A percentile compares a stretch with the other conserved stretches of the same genome.
Evolutionary conservation across 2,797 vertebrate genomes (phyloP).

Genomic region (Vultur gryphus): DNA sequence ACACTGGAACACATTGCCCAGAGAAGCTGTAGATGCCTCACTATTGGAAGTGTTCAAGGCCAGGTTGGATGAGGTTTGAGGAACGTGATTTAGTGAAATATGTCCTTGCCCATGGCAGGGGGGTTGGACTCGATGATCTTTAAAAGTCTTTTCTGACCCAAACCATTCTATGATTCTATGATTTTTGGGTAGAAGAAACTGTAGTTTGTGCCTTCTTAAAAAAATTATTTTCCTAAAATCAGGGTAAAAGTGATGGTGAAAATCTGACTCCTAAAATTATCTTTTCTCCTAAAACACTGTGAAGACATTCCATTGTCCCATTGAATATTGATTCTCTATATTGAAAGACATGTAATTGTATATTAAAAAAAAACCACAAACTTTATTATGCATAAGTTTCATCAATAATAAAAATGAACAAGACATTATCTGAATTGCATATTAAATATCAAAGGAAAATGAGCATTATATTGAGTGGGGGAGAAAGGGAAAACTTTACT

Average conservation of each 20-base stretch:
- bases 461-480: not conserved
- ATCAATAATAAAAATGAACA: not conserved
- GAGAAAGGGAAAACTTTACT: not conserved
- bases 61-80: not conserved
- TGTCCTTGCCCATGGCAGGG: not conserved
- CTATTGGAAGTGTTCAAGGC: not conserved
- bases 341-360: not conserved
- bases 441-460: not conserved
- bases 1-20: not conserved
- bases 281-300: not conserved
- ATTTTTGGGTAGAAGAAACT: not conserved
- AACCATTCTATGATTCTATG: not conserved
- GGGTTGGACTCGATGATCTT: too few relatives aligned
- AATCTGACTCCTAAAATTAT: not conserved
- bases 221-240: not conserved
- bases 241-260: not conserved
- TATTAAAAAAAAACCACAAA: not conserved
- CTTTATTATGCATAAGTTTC: not conserved
- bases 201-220: not conserved
- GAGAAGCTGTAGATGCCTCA: not conserved
- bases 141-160: not conserved
- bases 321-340: too few relatives aligned
- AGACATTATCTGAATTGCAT: not conserved
- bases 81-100: not conserved
- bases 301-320: not conserved